Conservation (phyloP, 2,888 invertebrate species). For the Onthophagus sagittarius region DNA sequence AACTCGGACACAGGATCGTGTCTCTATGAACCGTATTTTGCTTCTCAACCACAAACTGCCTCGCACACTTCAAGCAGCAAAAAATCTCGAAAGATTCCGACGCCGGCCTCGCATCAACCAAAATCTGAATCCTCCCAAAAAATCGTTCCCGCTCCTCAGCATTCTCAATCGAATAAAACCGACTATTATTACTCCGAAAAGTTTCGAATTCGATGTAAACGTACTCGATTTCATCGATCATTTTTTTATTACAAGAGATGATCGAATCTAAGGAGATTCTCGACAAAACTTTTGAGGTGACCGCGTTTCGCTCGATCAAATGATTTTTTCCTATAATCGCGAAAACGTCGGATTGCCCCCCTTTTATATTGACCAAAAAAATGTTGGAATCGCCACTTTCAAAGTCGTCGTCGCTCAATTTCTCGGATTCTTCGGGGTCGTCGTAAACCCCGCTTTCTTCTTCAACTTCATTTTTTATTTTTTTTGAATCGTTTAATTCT, state of each 20-base stretch:
- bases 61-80: slow-evolving; percentile 61
- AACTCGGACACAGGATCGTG: slow-evolving; percentile 53
- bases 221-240: slow-evolving; percentile 37
- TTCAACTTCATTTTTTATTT: slow-evolving; percentile 11
- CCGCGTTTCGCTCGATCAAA: slow-evolving; percentile 43
- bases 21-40: slow-evolving; percentile 30
- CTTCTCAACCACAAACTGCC: slow-evolving; percentile 56
- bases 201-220: slow-evolving; percentile 61
- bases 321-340: slow-evolving; percentile 43
- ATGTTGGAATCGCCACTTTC: slow-evolving; percentile 43
- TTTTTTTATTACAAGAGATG: slow-evolving; percentile 48
- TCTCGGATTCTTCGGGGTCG: slow-evolving; percentile 14
- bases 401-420: slow-evolving; percentile 35
- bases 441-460: slow-evolving; percentile 14
- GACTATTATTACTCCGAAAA: slow-evolving; percentile 49
- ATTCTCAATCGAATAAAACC: slow-evolving; percentile 44
- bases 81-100: slow-evolving; percentile 50
- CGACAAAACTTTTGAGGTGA: slow-evolving; percentile 38
- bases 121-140: slow-evolving; percentile 34
- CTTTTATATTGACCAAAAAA: slow-evolving; percentile 42
- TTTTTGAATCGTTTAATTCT: neutral
- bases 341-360: slow-evolving; percentile 42
- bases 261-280: slow-evolving; percentile 54
- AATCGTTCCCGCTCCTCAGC: slow-evolving; percentile 52
- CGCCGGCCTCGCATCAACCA: slow-evolving; percentile 33